Base-by-base conservation (phyloP, 2,888 invertebrate species). In the Alentia gelatinosa region DNA sequence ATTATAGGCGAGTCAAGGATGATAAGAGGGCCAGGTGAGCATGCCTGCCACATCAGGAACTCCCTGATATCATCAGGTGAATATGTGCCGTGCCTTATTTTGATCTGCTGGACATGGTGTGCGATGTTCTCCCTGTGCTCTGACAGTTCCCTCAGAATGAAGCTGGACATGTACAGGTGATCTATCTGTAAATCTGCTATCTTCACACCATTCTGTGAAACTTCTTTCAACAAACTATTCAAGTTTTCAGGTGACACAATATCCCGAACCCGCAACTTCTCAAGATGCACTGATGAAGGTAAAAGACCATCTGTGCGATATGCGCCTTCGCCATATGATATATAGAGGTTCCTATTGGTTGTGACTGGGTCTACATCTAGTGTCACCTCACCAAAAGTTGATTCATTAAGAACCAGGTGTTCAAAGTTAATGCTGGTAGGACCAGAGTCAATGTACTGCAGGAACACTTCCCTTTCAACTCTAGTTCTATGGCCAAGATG, bases 181-280 rank as follows among this genome's bases (percentile, higher is more conserved):
- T 79, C 79, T 35, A 79, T 79, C 39, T 79, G 79, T 23, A 79
- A n/a, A 39, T 79, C 79, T 35, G 35, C 79, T 79, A 79, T 39
- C 3, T 23, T 35, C 23, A 79, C 79, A 39, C 39, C 79, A 33
- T 74, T 33, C 39, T 79, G 35, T 35, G 79, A 35, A 39, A 79
- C 26, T 23, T 79, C 79, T 7, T 26, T 33, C 15, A 79, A 35
- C 12, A 79, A 39, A 19, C 35, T 79, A 15, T 79, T 3, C 19
- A 79, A 3, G 39, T 79, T 79, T 26, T 35, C 39, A 23, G 26
- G 12, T 7, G 79, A 79, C 35, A 15, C 35, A 4, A 79, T 35
- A 3, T 33, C 79, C 5, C 39, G 15, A 12, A 79, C 3, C 23
- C 79, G 12, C 4, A 79, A 12, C 37, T 79, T 79, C 15, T 33